phyloP scores from a whole-genome alignment of 2,797 vertebrate genomes.

The Pristis pectinata region DNA sequence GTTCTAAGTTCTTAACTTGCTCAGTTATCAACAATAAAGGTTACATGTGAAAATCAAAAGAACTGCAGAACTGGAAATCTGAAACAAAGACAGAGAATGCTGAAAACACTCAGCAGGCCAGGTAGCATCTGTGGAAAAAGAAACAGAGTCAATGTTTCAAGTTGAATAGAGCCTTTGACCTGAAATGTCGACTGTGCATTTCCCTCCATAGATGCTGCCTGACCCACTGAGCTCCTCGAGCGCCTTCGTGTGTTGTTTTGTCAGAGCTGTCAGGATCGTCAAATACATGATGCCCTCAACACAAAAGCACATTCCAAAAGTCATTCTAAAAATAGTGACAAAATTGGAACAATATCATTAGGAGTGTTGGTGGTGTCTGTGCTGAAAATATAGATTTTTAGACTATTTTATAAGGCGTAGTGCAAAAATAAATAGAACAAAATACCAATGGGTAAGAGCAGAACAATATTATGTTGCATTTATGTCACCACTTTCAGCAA shows the following conservation, averaged over 20 bases:
- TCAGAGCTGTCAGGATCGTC: no score
- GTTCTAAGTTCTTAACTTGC: not conserved
- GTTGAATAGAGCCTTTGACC: not conserved
- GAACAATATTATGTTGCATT: no score
- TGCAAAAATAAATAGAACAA: not conserved
- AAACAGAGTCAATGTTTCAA: no score
- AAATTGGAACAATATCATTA: not conserved
- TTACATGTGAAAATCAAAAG: not conserved
- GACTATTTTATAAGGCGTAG: not conserved
- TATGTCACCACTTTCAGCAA: not conserved
- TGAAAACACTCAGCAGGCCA: no score
- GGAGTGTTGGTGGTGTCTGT: not conserved
- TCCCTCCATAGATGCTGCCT: no score
- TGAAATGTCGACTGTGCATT: no score
- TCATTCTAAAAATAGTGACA: not conserved
- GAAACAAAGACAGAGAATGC: no score
- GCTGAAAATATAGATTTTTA: not conserved
- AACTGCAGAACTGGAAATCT: no score
- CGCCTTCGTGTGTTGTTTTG: no score
- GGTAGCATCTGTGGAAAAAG: no score
- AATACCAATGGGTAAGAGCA: not conserved
- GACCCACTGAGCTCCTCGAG: no score
- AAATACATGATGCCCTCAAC: no score
- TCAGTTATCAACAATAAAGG: not conserved
- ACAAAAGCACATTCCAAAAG: not conserved